Percentiles rank a stretch among this genome's conserved stretches.
phyloP scores from a whole-genome alignment of 92 coral and sea anemone genomes.

The Umimayanthus kanabou region DNA sequence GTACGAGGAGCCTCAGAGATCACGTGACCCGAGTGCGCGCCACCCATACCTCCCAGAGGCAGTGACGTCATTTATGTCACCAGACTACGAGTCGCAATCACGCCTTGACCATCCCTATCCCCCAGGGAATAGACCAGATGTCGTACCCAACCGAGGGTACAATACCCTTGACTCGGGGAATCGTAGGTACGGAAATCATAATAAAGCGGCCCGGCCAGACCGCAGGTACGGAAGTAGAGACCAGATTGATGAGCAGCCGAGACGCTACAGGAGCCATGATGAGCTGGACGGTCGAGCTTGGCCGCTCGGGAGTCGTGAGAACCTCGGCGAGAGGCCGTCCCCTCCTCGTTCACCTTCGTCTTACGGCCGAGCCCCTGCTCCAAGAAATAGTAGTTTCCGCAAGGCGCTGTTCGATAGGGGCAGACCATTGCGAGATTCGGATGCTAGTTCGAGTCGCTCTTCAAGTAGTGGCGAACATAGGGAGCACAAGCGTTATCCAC shows the following conservation, averaged over 20 bases:
- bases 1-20: slow-evolving; percentile 63
- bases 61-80: slow-evolving; percentile 90
- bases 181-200: slow-evolving; percentile 4
- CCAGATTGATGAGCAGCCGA: slow-evolving; percentile 45
- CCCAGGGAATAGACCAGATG: slow-evolving; percentile 38
- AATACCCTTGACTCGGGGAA: neutral
- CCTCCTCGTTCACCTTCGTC: slow-evolving; percentile 42
- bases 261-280: slow-evolving; percentile 17
- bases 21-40: slow-evolving; percentile 31
- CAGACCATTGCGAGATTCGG: slow-evolving; percentile 53
- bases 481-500: slow-evolving; percentile 57
- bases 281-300: slow-evolving; percentile 33
- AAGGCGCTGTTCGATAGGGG: slow-evolving; percentile 60
- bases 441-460: slow-evolving; percentile 70
- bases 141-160: slow-evolving; percentile 37
- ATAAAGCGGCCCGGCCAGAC: slow-evolving; percentile 28
- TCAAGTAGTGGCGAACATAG: slow-evolving; percentile 85
- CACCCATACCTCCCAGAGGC: slow-evolving; percentile 68
- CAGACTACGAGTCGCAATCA: slow-evolving; percentile 63
- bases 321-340: slow-evolving; percentile 41
- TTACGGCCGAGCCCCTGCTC: slow-evolving; percentile 44
- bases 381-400: slow-evolving; percentile 79
- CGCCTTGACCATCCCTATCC: slow-evolving; percentile 25
- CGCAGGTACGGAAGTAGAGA: slow-evolving; percentile 59
- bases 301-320: slow-evolving; percentile 26